phyloP scores from a whole-genome alignment of 2,113 vertebrate species.

The Psittacula cyanocephala region DNA sequence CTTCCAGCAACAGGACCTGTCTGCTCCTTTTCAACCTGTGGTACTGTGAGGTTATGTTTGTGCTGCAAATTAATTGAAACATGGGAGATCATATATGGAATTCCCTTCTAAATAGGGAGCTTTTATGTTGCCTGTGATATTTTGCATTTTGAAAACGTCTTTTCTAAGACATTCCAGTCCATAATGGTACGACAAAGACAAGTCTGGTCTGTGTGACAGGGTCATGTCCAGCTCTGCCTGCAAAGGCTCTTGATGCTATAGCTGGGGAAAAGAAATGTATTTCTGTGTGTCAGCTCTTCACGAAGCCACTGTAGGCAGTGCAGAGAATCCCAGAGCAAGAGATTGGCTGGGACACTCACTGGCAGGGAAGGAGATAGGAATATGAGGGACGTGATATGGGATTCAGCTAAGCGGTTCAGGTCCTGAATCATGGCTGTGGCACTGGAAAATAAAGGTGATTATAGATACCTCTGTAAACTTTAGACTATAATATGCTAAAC shows the following conservation, averaged over 20 bases:
- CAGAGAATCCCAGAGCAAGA: not conserved
- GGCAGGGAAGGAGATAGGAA: not conserved
- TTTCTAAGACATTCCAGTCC: not conserved
- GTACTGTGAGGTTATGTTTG: not conserved
- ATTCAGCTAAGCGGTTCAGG: not conserved
- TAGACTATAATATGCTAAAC: not conserved
- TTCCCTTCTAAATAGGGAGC: not conserved
- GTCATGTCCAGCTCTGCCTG: fast-evolving
- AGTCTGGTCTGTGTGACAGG: not conserved
- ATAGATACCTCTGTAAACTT: not conserved
- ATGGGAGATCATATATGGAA: not conserved
- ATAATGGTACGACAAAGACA: not conserved
- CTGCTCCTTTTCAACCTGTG: not conserved
- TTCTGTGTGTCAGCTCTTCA: not conserved
- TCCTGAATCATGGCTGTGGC: not conserved
- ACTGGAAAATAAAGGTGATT: not conserved
- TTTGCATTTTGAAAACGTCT: not conserved
- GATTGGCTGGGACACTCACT: not conserved
- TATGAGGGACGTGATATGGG: fast-evolving
- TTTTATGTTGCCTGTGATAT: not conserved
- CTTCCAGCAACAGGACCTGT: fast-evolving
- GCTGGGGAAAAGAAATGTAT: not conserved
- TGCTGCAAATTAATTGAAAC: not conserved
- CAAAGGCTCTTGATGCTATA: not conserved
- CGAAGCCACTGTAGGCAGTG: not conserved